A percentile compares a stretch with the other conserved stretches of the same genome.
Evolutionary conservation across 2,797 vertebrate genomes (phyloP).

Genomic region (Anas acuta): DNA sequence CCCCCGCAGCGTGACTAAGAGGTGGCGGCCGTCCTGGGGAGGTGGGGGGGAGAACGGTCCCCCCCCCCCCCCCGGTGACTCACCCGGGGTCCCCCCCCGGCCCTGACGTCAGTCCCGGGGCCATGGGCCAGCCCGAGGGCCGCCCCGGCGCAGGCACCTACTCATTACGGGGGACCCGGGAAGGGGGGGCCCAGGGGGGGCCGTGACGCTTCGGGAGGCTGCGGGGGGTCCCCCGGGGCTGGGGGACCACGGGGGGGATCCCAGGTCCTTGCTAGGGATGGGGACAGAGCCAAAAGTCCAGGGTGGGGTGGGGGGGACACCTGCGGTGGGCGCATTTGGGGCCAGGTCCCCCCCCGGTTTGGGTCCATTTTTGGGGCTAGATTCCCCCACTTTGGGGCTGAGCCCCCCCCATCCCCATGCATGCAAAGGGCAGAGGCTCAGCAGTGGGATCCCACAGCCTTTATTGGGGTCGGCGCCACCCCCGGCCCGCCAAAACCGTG

Average conservation of each 20-base stretch:
- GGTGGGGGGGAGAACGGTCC: no score
- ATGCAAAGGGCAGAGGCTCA: background rate
- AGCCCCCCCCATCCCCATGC: background rate
- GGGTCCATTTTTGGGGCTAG: no score
- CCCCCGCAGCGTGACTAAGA: background rate
- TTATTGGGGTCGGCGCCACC: slow-evolving; percentile 11
- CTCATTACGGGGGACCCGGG: background rate
- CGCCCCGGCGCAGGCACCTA: background rate
- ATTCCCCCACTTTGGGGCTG: background rate
- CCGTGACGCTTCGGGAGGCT: background rate
- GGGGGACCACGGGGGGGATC: no score
- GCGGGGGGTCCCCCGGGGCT: no score
- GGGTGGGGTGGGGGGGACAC: background rate
- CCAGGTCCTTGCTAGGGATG: no score
- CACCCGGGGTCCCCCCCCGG: slow-evolving; percentile 34
- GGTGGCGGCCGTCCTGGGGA: no score
- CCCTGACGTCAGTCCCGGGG: background rate
- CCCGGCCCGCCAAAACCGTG: background rate
- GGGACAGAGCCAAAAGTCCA: no score
- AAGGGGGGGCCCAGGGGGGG: background rate
- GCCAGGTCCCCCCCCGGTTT: no score
- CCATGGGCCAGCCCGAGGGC: background rate
- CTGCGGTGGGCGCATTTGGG: background rate
- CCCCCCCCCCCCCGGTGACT: background rate
- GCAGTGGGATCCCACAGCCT: background rate